Evolutionary conservation across 1,140 invertebrate species (phyloP), one percentile per base, ranked within the genome.

Genomic region (Hirudo medicinalis): DNA sequence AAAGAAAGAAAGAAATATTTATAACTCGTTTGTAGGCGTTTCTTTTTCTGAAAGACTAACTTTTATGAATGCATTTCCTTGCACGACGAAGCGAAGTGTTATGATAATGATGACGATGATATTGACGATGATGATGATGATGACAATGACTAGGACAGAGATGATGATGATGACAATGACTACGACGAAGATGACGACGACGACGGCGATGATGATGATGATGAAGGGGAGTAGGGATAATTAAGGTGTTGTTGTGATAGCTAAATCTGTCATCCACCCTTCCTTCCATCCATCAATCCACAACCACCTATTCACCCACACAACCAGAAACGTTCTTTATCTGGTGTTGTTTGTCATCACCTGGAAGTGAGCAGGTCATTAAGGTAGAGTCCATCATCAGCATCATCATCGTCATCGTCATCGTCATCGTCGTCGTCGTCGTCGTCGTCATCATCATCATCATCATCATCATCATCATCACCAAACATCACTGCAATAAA

Each of bases 121-220:
- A 36, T 2, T 67, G 66, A 67, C 11, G 20, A 67, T 67, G 66
- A 22, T 67, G 29, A 67, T 32, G 66, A 67, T 67, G 66, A 67
- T 67, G 3, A 67, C 29, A 29, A 2, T 67, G n/a, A n/a, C n/a
- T n/a, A n/a, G n/a, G 3, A 67, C 32, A 13, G 11, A 22, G 27
- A 69, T 69, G 67, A 32, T n/a, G 66, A 67, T 32, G 66, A 67
- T 67, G 66, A 67, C 11, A 29, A 2, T 67, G n/a, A n/a, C n/a
- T n/a, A n/a, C n/a, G 3, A 67, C 32, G 66, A 67, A 22, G 27
- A 69, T 69, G 67, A 32, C 19, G 27, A 32, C 36, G 8, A 32
- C 36, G 67, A 32, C n/a, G 67, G 19, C 22, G 67, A 32, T 40
- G 67, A 69, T 40, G 67, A 69, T n/a, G 67, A 69, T 69, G 67